These are phyloP conservation scores for Urocyon cinereoargenteus DNA, from an alignment of 2,797 vertebrate species.

Conservation along the genomic window DNA sequence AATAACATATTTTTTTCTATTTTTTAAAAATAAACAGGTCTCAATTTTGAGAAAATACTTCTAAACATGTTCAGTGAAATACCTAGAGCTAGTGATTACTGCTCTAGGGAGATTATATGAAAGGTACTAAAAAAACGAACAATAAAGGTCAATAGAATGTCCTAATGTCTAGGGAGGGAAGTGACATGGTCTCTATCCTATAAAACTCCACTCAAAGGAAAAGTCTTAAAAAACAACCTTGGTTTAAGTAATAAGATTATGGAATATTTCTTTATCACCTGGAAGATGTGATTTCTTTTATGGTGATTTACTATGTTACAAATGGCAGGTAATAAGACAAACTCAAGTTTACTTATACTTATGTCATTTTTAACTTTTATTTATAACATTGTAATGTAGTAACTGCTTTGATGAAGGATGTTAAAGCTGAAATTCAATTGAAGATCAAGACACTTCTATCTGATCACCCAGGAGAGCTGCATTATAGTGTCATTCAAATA, in stretches of 20 bases:
- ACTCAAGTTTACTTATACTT: conserved; percentile 74
- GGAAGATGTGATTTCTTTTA: conserved; percentile 69
- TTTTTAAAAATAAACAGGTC: conserved; percentile 64
- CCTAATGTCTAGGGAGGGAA: conserved; percentile 55
- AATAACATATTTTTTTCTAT: neutral
- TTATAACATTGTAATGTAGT: conserved; percentile 13
- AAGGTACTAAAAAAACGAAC: neutral
- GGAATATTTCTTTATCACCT: conserved; percentile 63
- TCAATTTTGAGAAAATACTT: conserved; percentile 79
- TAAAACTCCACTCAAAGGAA: conserved; percentile 69
- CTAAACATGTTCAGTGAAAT: conserved; percentile 71
- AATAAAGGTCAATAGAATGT: conserved; percentile 70
- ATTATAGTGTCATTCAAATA: conserved; percentile 61
- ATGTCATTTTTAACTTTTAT: conserved; percentile 72
- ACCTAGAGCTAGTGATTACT: conserved; percentile 80
- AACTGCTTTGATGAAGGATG: conserved; percentile 62
- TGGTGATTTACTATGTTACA: conserved; percentile 64
- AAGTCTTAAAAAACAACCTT: conserved; percentile 68
- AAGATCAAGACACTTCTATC: conserved; percentile 50
- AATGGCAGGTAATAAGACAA: conserved; percentile 65
- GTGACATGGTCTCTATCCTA: conserved; percentile 54
- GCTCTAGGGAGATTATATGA: conserved; percentile 75
- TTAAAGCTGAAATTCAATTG: conserved; percentile 63
- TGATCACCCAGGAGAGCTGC: conserved; percentile 57
- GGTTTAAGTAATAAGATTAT: conserved; percentile 67